Evolutionary conservation across 2,888 invertebrate genomes (phyloP).

Genomic region (Byasa hedistus): DNA sequence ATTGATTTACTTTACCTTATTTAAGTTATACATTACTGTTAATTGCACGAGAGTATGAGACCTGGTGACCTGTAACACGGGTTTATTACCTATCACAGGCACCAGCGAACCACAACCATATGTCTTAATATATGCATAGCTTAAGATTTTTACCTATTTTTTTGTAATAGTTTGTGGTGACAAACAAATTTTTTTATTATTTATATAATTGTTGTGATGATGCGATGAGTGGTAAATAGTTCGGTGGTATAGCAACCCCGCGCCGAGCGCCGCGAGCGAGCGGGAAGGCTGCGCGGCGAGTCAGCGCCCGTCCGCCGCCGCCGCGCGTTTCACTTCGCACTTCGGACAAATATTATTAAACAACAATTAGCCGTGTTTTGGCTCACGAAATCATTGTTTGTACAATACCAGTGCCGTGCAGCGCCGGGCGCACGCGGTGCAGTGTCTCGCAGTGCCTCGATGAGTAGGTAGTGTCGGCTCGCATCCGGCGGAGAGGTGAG

Average conservation of each 20-base stretch:
- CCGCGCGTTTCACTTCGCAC: constrained; percentile 59
- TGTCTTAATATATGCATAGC: no score
- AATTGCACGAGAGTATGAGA: no score
- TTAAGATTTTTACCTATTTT: no score
- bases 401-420: constrained; percentile 43
- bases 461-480: constrained; percentile 50
- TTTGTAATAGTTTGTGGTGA: no score
- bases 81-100: no score
- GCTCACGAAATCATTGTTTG: constrained; percentile 48
- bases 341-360: constrained; percentile 58
- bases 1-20: no score
- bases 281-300: constrained; percentile 60
- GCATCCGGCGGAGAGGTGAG: constrained; percentile 51
- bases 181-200: no score
- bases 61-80: no score
- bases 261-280: constrained; percentile 59
- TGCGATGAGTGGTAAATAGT: no score
- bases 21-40: no score
- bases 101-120: no score
- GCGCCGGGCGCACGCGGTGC: constrained; percentile 32
- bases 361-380: constrained; percentile 59
- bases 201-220: no score
- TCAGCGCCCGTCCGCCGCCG: constrained; percentile 52
- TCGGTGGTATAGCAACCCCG: constrained; percentile 48
- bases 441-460: constrained; percentile 40